phyloP scores from a whole-genome alignment of 2,113 vertebrate species.

The Cromileptes altivelis region DNA sequence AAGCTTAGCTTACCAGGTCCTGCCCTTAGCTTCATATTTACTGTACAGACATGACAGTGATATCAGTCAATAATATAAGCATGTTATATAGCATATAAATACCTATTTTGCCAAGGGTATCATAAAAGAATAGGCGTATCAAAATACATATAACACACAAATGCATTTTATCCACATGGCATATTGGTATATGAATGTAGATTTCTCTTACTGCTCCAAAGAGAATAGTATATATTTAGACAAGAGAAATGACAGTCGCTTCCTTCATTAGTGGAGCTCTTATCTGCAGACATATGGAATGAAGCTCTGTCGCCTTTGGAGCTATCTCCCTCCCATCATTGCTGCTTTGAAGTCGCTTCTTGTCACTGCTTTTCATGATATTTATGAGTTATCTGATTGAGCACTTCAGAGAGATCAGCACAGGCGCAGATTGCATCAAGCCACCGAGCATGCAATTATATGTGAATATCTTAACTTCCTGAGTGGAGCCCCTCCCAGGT shows the following conservation, averaged over 20 bases:
- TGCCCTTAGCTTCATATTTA: not conserved
- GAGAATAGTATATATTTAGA: conserved; percentile 53
- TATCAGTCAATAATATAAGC: not conserved
- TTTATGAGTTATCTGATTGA: conserved; percentile 63
- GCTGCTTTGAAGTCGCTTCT: conserved; percentile 64
- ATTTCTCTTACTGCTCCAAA: conserved; percentile 8
- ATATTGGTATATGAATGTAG: not conserved
- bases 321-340: conserved; percentile 46
- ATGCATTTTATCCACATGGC: not conserved
- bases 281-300: conserved; percentile 61
- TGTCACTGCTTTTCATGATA: conserved; percentile 58
- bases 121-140: not conserved
- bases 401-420: conserved; percentile 44
- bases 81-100: not conserved
- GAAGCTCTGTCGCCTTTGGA: conserved; percentile 47
- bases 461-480: conserved; percentile 25
- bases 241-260: conserved; percentile 32
- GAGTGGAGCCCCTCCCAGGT: conserved; percentile 18
- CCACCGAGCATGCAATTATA: conserved; percentile 4
- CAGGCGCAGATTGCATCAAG: conserved; percentile 1
- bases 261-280: conserved; percentile 50
- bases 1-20: not conserved
- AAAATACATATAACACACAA: not conserved
- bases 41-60: not conserved
- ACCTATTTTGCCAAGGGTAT: not conserved